Evolutionary conservation across 2,888 invertebrate genomes (phyloP), one percentile per base, ranked within the genome.

Genomic region (Bombylius major): DNA sequence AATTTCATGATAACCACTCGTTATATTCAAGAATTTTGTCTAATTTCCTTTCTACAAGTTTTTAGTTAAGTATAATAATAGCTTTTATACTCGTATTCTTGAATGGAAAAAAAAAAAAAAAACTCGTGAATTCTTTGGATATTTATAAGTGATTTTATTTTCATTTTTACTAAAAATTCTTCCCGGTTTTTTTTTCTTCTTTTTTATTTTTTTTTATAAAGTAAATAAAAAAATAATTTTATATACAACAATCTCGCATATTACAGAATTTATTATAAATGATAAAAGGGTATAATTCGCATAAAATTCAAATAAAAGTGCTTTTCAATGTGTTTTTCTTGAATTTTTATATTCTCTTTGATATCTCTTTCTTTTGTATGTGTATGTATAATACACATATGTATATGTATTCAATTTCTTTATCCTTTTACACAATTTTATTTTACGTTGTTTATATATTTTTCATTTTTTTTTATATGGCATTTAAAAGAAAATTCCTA

Each of bases 41-140:
- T 55, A 45, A 56, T 56, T 58, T 58, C 58, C 58, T 56, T 58
- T 42, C 39, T 56, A 56, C 54, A 58, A 58, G 56, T 56, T 58
- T 58, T 58, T 23, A 23, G 23, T 36, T 36, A 9, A 36, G 6
- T 8, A 4, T 36, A 36, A 42, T 42, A 11, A 42, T 11, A 42
- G 4, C 11, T 11, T 42, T 11, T 42, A 11, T 42, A 34, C 34
- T 34, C 34, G 34, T 34, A 11, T 42, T 42, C 7, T 11, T 7
- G 39, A 11, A 11, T 1, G 6, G 4, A 36, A 36, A 36, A 36
- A 36, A 36, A 9, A 36, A 36, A 36, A 3, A 8, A 36, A 36
- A 36, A 36, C 1, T 6, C 23, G 23, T 23, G 23, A 23, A 23
- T 23, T 23, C 23, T 23, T 23, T 23, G 23, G 23, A 23, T 23